Conservation (phyloP, 2,888 invertebrate species). For the Papilio elwesi region DNA sequence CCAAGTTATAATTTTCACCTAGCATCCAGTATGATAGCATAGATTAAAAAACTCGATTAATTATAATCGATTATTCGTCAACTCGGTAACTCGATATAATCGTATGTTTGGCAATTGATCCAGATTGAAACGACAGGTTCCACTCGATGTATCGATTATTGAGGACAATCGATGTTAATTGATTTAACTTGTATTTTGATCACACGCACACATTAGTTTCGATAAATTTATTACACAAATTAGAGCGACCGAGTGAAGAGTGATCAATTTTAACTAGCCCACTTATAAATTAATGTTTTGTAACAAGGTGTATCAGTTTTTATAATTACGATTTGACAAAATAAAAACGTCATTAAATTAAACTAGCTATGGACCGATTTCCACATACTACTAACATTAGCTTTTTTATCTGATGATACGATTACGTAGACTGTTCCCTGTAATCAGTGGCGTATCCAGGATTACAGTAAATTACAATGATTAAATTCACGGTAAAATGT, state of each 20-base stretch:
- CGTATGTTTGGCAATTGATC: conserved; percentile 37
- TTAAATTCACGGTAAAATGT: too few relatives aligned
- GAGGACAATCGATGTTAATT: conserved; percentile 30
- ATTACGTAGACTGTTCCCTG: too few relatives aligned
- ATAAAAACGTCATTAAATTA: conserved; percentile 1
- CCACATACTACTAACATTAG: too few relatives aligned
- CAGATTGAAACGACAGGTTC: conserved; percentile 13
- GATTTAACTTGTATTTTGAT: conserved; percentile 27
- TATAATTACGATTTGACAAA: not conserved
- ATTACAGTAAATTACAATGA: too few relatives aligned
- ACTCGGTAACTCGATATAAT: conserved; percentile 32
- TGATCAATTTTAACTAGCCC: conserved; percentile 21
- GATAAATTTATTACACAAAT: conserved; percentile 31
- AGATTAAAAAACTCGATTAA: conserved; percentile 61
- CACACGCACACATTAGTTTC: conserved; percentile 27
- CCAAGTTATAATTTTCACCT: conserved; percentile 54
- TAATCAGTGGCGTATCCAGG: too few relatives aligned
- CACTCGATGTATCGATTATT: conserved; percentile 10
- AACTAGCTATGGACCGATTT: too few relatives aligned
- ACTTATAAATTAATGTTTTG: not conserved
- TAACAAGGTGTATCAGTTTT: conserved; percentile 12
- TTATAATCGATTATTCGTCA: conserved; percentile 55
- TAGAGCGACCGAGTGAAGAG: conserved; percentile 7
- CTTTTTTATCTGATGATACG: too few relatives aligned
- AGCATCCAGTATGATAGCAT: conserved; percentile 61